phyloP scores from a whole-genome alignment of 2,888 invertebrate species.

The Herminia tarsipennalis region DNA sequence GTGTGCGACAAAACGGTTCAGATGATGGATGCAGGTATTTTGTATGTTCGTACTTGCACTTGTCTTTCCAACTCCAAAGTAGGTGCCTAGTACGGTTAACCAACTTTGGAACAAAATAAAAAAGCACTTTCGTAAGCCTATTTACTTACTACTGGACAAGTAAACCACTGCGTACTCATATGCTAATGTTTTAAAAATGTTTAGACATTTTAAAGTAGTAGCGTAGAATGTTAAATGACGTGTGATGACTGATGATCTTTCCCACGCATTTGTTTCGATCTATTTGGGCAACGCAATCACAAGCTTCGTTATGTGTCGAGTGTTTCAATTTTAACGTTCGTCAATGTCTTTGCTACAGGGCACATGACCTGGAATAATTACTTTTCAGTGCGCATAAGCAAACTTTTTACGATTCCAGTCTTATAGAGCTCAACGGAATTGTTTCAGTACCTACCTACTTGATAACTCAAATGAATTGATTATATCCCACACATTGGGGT shows the following conservation, averaged over 20 bases:
- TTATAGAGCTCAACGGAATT: conserved; percentile 8
- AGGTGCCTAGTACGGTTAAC: too few relatives aligned
- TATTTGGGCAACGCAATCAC: conserved; percentile 15
- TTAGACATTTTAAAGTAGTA: conserved; percentile 7
- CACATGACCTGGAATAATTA: conserved; percentile 6
- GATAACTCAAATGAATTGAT: conserved; percentile 3
- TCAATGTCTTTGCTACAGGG: conserved; percentile 6
- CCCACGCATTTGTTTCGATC: conserved; percentile 26
- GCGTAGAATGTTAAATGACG: conserved; percentile 12
- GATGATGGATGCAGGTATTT: too few relatives aligned
- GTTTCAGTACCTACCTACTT: too few relatives aligned
- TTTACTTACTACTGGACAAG: too few relatives aligned
- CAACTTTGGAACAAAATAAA: too few relatives aligned
- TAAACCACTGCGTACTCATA: neutral
- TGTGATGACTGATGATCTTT: conserved; percentile 17
- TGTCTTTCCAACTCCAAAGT: too few relatives aligned
- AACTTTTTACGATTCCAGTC: conserved; percentile 6
- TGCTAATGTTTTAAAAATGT: conserved; percentile 9
- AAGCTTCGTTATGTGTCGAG: conserved; percentile 19
- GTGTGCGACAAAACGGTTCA: too few relatives aligned
- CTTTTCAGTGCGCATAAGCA: conserved; percentile 1
- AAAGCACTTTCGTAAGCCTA: neutral
- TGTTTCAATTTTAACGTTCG: conserved; percentile 14
- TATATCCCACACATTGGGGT: too few relatives aligned
- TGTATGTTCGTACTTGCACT: too few relatives aligned